Evolutionary conservation across 2,888 invertebrate genomes (phyloP), one percentile per base, ranked within the genome.

Genomic region (Zeuzera pyrina): DNA sequence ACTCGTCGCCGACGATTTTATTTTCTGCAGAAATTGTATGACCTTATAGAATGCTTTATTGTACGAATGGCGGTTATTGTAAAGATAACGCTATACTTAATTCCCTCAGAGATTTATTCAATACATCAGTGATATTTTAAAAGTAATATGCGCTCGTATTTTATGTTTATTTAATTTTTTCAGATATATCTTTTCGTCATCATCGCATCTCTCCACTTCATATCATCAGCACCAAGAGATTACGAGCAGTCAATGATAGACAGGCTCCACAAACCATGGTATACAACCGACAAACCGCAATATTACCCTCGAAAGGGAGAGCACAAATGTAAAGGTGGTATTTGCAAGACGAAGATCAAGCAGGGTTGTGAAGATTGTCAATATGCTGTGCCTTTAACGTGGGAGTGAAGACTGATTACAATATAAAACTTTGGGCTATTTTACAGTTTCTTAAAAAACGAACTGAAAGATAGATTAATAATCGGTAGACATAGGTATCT

Each of bases 231-330:
- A 10, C 42, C 45, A n/a, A 41, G 37, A 25, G 40, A 34, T 27
- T 36, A 36, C 15, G 69, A 69, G 28, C 49, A 55, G 1, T 38
- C 52, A 2, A 57, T 64, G 51, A 30, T 64, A 29, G 49, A 63
- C 29, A 57, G 59, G 21, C 58, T 73, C 0, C 61, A 69, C 36
- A 52, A 62, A 26, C 60, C 71, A 1, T 65, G 58, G 64, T 41
- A 42, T 28, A 49, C 36, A 0, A 45, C 52, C 0, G 57, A 61
- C n/a, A 48, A 39, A 2, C 53, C 54, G 0, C 44, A 53, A 1
- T 47, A 56, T 15, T 52, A 47, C 26, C 67, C 70, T 0, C 42
- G 61, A 4, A 71, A 72, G 31, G 72, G 72, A 2, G 69, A 73
- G 22, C 54, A 51, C 13, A 15, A 28, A 19, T 70, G 71, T 27